Evolutionary conservation across 1,140 invertebrate species (phyloP), one percentile per base, ranked within the genome.

Genomic region (Papilio glaucus): DNA sequence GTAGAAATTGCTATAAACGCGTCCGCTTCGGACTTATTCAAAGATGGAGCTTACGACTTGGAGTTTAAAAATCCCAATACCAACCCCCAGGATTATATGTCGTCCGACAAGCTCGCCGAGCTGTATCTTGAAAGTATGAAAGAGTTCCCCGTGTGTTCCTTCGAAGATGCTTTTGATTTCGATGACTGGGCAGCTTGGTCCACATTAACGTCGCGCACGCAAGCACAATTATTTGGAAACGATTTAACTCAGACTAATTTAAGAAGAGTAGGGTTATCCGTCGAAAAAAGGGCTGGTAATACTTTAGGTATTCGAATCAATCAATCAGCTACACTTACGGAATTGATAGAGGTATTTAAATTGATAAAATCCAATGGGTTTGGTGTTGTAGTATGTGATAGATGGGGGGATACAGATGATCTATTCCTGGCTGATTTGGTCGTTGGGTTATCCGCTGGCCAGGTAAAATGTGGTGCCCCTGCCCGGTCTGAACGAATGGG

Each of bases 401-500:
- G 90, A 49, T 89, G 86, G 87, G 99, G 99, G 72, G 99, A 99
- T 91, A 99, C 99, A 63, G 98, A 99, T 91, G 99, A 99, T 87
- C 96, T 98, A 1, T 99, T 99, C 92, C 98, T 99, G 86, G 98
- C 98, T 81, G 99, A 99, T 88, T 93, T 99, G 72, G 98, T 99
- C n/a, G 98, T 99, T 71, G 99, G 98, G 72, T 94, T 99, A 10
- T 97, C 97, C 41, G 99, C 98, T 70, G 98, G 98, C 63, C 98
- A 99, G 94, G 98, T 99, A 75, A 99, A 99, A 89, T 99, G 98
- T 74, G 99, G 99, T 39, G 99, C 98, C 45, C 99, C 98, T 9
- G 99, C 98, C 87, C 96, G 99, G 76, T 98, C 98, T n/a, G 99
- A 99, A 92, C 96, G 99, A 88, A 93, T 99, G 73, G 97, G 98